Percentiles rank a stretch among this genome's conserved stretches.
Evolutionary conservation across 2,113 vertebrate species (phyloP).

Genomic region (Herpailurus yagouaroundi): DNA sequence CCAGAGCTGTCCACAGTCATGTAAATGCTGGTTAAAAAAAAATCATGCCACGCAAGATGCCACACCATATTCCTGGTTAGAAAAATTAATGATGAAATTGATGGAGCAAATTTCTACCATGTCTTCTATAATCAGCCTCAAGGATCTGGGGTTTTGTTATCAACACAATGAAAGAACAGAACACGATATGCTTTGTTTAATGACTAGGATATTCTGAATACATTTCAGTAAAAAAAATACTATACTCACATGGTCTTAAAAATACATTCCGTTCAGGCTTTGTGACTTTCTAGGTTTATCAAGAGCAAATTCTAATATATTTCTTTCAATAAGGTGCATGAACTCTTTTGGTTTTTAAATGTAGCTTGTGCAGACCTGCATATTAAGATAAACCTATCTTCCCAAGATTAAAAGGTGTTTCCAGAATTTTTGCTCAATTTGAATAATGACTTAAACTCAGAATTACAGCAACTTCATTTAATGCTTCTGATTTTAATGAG

Average conservation of each 20-base stretch:
- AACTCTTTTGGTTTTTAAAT: conserved; percentile 11
- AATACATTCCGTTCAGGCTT: not conserved
- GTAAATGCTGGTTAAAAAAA: not conserved
- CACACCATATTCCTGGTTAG: not conserved
- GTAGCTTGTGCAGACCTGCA: not conserved
- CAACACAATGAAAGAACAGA: not conserved
- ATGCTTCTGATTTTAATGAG: conserved; percentile 34
- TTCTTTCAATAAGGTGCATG: not conserved
- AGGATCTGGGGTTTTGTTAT: not conserved
- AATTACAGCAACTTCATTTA: not conserved
- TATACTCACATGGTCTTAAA: not conserved
- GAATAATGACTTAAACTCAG: conserved; percentile 39
- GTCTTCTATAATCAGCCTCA: not conserved
- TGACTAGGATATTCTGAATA: not conserved
- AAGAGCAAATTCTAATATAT: not conserved
- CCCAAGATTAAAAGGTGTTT: not conserved
- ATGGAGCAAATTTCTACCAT: not conserved
- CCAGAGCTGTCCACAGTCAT: not conserved
- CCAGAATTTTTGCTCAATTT: not conserved
- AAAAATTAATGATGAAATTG: not conserved
- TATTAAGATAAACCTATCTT: not conserved
- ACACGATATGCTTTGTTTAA: not conserved
- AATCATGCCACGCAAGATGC: not conserved
- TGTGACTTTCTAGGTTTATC: not conserved
- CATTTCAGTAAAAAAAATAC: not conserved